A percentile compares a stretch with the other conserved stretches of the same genome.
phyloP scores from a whole-genome alignment of 2,113 vertebrate species.

The Chloropsis cyanopogon region DNA sequence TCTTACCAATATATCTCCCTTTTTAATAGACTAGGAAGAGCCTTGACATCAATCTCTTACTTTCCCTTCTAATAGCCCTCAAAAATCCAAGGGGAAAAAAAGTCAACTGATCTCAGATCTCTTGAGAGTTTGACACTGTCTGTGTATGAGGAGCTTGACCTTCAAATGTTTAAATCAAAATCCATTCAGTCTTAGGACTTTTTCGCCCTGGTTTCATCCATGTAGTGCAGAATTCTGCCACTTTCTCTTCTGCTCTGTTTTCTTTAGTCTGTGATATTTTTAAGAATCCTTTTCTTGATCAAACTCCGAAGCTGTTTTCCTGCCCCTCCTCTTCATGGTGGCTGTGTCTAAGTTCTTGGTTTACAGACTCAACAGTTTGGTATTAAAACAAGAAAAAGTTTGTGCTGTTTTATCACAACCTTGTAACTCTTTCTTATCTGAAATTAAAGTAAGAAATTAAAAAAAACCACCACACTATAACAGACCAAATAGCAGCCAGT shows the following conservation, averaged over 20 bases:
- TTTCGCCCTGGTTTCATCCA: not conserved
- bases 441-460: not conserved
- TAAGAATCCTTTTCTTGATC: not conserved
- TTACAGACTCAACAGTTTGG: not conserved
- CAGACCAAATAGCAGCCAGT: not conserved
- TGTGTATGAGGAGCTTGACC: not conserved
- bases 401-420: not conserved
- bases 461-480: not conserved
- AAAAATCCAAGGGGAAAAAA: not conserved
- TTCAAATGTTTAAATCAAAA: not conserved
- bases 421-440: not conserved
- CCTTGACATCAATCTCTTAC: not conserved
- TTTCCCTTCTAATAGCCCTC: not conserved
- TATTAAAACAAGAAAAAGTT: not conserved
- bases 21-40: not conserved
- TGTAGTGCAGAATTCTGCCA: not conserved
- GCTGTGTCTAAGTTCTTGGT: not conserved
- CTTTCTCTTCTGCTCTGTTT: not conserved
- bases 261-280: not conserved
- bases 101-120: not conserved
- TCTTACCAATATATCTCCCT: not conserved
- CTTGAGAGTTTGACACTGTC: not conserved
- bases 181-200: not conserved
- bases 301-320: not conserved
- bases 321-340: not conserved